phyloP scores from a whole-genome alignment of 2,888 invertebrate genomes.

The Drosophila infuscata region DNA sequence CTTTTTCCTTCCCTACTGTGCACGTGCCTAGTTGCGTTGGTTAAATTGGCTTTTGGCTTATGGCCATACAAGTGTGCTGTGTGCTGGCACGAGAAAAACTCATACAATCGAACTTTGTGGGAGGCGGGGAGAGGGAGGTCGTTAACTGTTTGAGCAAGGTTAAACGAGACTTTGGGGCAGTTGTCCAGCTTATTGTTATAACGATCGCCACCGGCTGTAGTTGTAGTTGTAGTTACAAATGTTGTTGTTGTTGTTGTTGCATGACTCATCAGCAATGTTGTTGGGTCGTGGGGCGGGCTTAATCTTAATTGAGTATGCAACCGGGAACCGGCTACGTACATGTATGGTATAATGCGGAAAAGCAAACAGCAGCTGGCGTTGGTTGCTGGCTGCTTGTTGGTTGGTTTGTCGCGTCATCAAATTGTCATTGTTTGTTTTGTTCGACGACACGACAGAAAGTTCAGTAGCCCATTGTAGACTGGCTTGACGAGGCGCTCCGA shows the following conservation, averaged over 20 bases:
- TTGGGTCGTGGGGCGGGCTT: conserved; percentile 21
- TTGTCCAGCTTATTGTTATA: conserved; percentile 12
- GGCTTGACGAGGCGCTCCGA: not conserved
- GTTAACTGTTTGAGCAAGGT: conserved; percentile 19
- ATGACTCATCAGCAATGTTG: conserved; percentile 38
- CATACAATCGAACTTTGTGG: not conserved
- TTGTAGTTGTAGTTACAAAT: not conserved
- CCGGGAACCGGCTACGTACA: conserved; percentile 24
- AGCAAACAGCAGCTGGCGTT: conserved; percentile 40
- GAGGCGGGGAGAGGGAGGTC: not conserved
- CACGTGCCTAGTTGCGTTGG: conserved; percentile 43
- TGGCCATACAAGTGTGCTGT: not conserved
- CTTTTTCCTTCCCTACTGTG: conserved; percentile 23
- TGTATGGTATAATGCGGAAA: conserved; percentile 56
- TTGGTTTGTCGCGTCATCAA: conserved; percentile 33
- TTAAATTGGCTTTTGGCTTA: conserved; percentile 44
- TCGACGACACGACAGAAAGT: conserved; percentile 70
- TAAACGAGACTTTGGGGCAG: conserved; percentile 26
- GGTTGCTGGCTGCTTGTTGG: not conserved
- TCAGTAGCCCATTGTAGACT: conserved; percentile 57
- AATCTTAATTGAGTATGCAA: conserved; percentile 45
- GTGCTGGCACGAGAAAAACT: not conserved
- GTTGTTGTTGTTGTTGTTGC: not conserved
- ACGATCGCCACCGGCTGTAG: conserved; percentile 2
- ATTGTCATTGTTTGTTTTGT: conserved; percentile 37